Base-by-base conservation (phyloP, 2,797 vertebrate species). In the Pseudochromis fuscus region DNA sequence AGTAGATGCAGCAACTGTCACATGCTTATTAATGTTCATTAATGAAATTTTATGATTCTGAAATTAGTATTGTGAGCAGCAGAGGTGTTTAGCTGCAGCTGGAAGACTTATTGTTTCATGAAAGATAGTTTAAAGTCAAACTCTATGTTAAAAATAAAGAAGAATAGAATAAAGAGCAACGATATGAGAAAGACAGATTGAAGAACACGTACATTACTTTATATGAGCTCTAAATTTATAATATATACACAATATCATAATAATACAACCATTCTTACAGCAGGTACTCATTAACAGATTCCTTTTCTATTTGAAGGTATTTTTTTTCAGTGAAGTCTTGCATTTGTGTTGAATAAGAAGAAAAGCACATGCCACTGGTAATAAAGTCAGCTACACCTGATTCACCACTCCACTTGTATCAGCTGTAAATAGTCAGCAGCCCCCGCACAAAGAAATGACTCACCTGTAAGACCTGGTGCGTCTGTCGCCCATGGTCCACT, bases 391-490 rank as follows among this genome's bases (percentile, higher is more conserved):
- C 33, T 55, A 28, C 8, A 38, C 15, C 21, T 28, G 24, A 35
- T 44, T 57, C 19, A 40, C 7, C 24, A 3, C 27, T 10, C 3
- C 6, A n/a, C 44, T 35, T 35, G 2, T 18, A 25, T 37, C 23
- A 37, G 18, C 4, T 49, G 19, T 46, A 25, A 61, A 59, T 42
- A 18, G 21, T 27, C 25, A n/a, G n/a, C 15, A 24, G 19, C 2
- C n/a, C 4, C 24, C 21, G 9, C 42, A 35, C n/a, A 21, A 50
- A 58, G 3, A 46, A 46, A 38, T 21, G 25, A 25, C 95, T 95
- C 82, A 98, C 97, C 96, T 97, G 95, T 27, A 96, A 75, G 72
- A 94, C 71, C 62, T 94, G 93, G 81, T 95, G 95, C 9, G 87
- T 92, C 88, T 94, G 95, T 65, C 88, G 85, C 25, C 89, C 82